Evolutionary conservation across 2,797 vertebrate genomes (phyloP).

Genomic region (Sebastes paucispinis): DNA sequence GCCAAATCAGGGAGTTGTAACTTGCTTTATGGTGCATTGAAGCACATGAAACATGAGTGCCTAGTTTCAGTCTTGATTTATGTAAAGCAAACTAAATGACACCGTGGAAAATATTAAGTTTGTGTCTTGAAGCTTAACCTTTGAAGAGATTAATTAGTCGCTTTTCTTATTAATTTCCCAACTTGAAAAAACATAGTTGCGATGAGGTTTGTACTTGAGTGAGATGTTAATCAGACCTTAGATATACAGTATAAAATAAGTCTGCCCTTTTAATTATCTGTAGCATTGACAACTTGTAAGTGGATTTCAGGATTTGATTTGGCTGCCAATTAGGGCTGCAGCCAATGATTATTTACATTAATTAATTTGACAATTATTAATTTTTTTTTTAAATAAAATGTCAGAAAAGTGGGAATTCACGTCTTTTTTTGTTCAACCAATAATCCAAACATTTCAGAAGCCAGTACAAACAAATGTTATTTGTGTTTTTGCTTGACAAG

Average conservation of each 20-base stretch:
- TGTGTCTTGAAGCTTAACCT: slow-evolving; percentile 21
- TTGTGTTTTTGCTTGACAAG: too few species aligned
- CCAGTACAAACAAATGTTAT: too few species aligned
- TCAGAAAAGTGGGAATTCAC: neutral
- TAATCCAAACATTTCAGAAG: too few species aligned
- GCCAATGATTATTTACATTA: neutral
- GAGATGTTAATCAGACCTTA: neutral
- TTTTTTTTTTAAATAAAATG: neutral
- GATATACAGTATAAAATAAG: neutral
- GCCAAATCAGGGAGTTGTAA: slow-evolving; percentile 57
- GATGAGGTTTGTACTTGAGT: neutral
- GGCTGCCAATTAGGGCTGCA: neutral
- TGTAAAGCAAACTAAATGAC: slow-evolving; percentile 61
- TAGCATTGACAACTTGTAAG: neutral
- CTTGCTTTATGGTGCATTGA: slow-evolving; percentile 38
- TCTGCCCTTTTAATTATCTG: neutral
- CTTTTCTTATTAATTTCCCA: slow-evolving; percentile 22
- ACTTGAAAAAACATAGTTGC: neutral
- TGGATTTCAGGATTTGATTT: neutral
- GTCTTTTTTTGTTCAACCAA: neutral
- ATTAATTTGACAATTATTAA: neutral
- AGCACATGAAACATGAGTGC: slow-evolving; percentile 21
- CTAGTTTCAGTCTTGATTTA: slow-evolving; percentile 53
- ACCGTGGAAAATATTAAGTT: slow-evolving; percentile 19
- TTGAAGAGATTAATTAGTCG: slow-evolving; percentile 48